These are phyloP conservation scores for Sparidentex hasta DNA, from an alignment of 2,797 vertebrate genomes.

Conservation along the genomic window DNA sequence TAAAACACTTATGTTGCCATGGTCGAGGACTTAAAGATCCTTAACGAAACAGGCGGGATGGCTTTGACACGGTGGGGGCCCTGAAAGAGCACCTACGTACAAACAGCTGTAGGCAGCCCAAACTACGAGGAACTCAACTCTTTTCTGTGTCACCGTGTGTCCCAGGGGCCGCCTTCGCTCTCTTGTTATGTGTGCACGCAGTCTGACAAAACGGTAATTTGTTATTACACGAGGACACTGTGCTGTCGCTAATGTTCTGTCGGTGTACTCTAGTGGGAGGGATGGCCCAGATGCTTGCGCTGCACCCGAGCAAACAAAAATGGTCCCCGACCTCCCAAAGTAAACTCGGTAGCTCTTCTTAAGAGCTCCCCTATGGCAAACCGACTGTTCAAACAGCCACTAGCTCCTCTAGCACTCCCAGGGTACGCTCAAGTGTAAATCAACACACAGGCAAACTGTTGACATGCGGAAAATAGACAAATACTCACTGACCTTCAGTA, in stretches of 20 bases:
- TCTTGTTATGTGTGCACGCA: conserved; percentile 28
- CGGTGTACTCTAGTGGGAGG: conserved; percentile 45
- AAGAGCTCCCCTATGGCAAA: conserved; percentile 52
- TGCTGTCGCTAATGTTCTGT: conserved; percentile 48
- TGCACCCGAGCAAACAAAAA: conserved; percentile 58
- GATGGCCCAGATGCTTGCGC: conserved; percentile 41
- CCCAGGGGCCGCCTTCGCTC: conserved; percentile 46
- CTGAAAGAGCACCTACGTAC: conserved; percentile 4
- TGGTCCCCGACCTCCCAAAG: conserved; percentile 64
- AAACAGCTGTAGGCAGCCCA: conserved; percentile 31
- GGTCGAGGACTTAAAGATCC: conserved; percentile 38
- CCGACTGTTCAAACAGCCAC: conserved; percentile 55
- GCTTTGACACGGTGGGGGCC: conserved; percentile 56
- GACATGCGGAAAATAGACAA: conserved; percentile 15
- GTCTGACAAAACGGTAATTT: conserved; percentile 61
- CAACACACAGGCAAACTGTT: conserved; percentile 29
- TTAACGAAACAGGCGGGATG: conserved; percentile 49
- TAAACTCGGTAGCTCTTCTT: conserved; percentile 59
- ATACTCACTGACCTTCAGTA: conserved; percentile 51
- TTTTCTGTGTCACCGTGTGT: conserved; percentile 43
- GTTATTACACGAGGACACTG: conserved; percentile 41
- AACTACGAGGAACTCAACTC: conserved; percentile 23
- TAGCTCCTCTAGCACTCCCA: conserved; percentile 17
- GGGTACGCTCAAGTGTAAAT: conserved; percentile 41
- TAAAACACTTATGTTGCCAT: conserved; percentile 48